phyloP scores from a whole-genome alignment of 2,113 vertebrate species.

The Phylloscopus trochilus region DNA sequence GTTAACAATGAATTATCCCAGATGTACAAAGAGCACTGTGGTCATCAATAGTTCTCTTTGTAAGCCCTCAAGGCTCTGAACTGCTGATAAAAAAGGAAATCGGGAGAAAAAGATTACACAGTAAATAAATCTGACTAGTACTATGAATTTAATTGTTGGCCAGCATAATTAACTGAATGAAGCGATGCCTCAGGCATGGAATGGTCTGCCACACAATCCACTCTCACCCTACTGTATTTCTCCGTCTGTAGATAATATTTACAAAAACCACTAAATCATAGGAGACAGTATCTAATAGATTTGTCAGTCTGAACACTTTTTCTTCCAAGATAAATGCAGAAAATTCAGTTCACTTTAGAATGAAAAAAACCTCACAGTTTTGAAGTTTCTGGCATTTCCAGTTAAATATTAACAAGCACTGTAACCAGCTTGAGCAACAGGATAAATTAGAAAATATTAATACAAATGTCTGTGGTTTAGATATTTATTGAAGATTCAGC shows the following conservation, averaged over 20 bases:
- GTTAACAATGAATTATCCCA: slow-evolving; percentile 25
- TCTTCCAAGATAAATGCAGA: slow-evolving; percentile 38
- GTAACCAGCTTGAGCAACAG: not conserved
- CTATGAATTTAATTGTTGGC: slow-evolving; percentile 55
- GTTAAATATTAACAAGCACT: not conserved
- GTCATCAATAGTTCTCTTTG: not conserved
- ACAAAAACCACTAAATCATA: not conserved
- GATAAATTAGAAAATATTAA: not conserved
- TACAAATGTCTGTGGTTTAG: not conserved
- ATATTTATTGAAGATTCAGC: not conserved
- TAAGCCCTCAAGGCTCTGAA: not conserved
- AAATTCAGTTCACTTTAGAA: not conserved
- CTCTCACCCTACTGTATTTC: not conserved
- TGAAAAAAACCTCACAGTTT: not conserved
- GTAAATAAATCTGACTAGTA: slow-evolving; percentile 67
- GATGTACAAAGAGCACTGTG: not conserved
- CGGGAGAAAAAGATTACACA: not conserved
- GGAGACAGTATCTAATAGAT: slow-evolving; percentile 48
- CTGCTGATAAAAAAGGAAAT: slow-evolving; percentile 30
- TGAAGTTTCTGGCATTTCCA: not conserved
- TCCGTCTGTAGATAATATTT: not conserved
- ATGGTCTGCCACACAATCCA: not conserved
- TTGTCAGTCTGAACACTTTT: slow-evolving; percentile 41
- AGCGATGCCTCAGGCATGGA: not conserved
- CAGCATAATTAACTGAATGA: not conserved